Base-by-base conservation (phyloP, 2,113 vertebrate species). In the Psettodes erumei region DNA sequence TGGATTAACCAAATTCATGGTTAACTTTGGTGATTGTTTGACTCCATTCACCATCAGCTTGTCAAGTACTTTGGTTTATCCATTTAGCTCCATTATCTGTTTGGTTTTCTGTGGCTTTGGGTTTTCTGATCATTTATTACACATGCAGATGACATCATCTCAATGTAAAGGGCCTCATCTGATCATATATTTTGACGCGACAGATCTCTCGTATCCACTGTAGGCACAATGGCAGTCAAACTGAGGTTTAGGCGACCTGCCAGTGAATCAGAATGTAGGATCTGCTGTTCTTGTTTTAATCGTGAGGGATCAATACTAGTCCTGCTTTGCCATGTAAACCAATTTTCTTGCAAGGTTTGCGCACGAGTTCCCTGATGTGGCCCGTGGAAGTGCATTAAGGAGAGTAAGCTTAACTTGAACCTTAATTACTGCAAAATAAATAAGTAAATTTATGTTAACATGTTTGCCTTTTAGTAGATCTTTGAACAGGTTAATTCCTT, bases 351-450 rank as follows among this genome's bases (percentile, higher is more conserved):
- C 55, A 27, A 62, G 58, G 58, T 68, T 75, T 61, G 63, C 73
- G 76, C 73, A 45, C 19, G 50, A 60, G 43, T n/a, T 79, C 54
- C 37, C 58, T 77, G 45, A 5, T 3, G 42, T 47, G 42, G 28
- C 11, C 25, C 13, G 61, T 3, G 12, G 43, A 65, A 66, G 74
- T 77, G 45, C 78, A 79, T 78, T 69, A 69, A 75, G 62, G 48
- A 66, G 54, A 67, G 35, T 53, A 35, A 51, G 76, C 32, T 69
- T 35, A 67, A 69, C 33, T 71, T 78, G 67, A 80, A 78, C 83
- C 82, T 79, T 66, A 70, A 82, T 87, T 75, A 83, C 43, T 72
- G 30, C 43, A 45, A 56, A 64, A 77, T 77, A 51, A 84, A 78
- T 35, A 16, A 58, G 45, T 63, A 53, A 8, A 83, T 80, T 30